Evolutionary conservation across 2,113 vertebrate genomes (phyloP).

Genomic region (Halcyon senegalensis): DNA sequence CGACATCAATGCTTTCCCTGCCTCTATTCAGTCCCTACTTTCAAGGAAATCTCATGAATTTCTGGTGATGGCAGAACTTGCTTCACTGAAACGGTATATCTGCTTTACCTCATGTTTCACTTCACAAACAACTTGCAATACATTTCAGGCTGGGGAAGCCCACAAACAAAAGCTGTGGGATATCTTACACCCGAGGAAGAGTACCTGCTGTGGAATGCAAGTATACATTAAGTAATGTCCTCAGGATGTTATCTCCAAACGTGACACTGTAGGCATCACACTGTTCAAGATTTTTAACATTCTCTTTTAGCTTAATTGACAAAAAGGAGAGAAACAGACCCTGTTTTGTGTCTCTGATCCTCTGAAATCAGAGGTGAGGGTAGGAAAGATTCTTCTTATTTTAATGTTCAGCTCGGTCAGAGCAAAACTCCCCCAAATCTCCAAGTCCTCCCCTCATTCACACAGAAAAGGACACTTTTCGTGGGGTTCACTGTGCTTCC

Average conservation of each 20-base stretch:
- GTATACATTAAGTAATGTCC: not conserved
- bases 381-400: not conserved
- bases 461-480: not conserved
- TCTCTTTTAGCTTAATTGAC: not conserved
- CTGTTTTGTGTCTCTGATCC: not conserved
- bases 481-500: not conserved
- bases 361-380: not conserved
- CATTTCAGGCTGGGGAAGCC: not conserved
- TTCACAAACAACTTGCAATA: not conserved
- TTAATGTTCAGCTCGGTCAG: not conserved
- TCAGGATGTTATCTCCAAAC: not conserved
- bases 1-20: not conserved
- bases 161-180: not conserved
- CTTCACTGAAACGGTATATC: not conserved
- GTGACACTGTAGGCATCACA: not conserved
- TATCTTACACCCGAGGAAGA: not conserved
- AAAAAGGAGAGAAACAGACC: not conserved
- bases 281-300: not conserved
- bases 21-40: not conserved
- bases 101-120: not conserved
- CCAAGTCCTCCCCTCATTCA: not conserved
- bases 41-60: not conserved
- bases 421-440: not conserved
- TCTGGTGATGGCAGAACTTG: not conserved
- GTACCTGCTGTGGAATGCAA: not conserved